A percentile compares a stretch with the other conserved stretches of the same genome.
These are phyloP conservation scores for Chydorus sphaericus DNA, from an alignment of 2,888 invertebrate genomes.

Conservation along the genomic window DNA sequence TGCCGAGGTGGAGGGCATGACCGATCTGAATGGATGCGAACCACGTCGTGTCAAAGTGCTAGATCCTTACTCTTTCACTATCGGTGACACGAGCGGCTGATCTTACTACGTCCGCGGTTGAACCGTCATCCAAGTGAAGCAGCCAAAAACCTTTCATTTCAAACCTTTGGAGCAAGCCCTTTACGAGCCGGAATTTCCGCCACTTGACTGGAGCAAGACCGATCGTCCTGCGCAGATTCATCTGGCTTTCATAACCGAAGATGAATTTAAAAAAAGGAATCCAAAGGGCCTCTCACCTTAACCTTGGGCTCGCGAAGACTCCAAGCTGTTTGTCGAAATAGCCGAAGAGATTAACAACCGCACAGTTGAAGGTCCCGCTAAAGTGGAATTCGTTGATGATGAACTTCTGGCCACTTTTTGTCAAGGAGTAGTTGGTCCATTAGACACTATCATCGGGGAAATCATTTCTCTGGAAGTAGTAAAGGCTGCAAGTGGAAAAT, in stretches of 20 bases:
- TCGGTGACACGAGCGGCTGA: constrained; percentile 34
- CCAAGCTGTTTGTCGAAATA: constrained; percentile 26
- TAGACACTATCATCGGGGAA: constrained; percentile 88
- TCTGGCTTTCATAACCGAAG: constrained; percentile 66
- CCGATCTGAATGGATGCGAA: constrained; percentile 33
- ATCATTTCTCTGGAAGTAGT: constrained; percentile 93
- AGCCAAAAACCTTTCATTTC: constrained; percentile 72
- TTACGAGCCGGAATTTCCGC: constrained; percentile 62
- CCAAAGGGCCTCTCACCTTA: constrained; percentile 51
- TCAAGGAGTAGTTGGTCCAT: constrained; percentile 58
- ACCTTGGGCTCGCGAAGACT: constrained; percentile 51
- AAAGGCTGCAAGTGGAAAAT: constrained; percentile 95
- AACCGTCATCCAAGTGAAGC: constrained; percentile 88
- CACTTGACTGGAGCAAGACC: constrained; percentile 87
- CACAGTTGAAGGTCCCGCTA: constrained; percentile 29
- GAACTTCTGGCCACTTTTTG: constrained; percentile 58
- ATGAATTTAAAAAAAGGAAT: constrained; percentile 46
- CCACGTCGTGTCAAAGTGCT: constrained; percentile 35
- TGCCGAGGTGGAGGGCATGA: constrained; percentile 38
- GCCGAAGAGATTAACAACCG: constrained; percentile 36
- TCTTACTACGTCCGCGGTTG: constrained; percentile 47
- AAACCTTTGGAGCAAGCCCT: constrained; percentile 62
- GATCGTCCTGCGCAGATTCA: constrained; percentile 80
- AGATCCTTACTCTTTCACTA: constrained; percentile 38
- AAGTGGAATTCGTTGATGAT: constrained; percentile 48